Evolutionary conservation across 1,140 invertebrate species (phyloP).

Genomic region (Aphelenchoides fujianensis): DNA sequence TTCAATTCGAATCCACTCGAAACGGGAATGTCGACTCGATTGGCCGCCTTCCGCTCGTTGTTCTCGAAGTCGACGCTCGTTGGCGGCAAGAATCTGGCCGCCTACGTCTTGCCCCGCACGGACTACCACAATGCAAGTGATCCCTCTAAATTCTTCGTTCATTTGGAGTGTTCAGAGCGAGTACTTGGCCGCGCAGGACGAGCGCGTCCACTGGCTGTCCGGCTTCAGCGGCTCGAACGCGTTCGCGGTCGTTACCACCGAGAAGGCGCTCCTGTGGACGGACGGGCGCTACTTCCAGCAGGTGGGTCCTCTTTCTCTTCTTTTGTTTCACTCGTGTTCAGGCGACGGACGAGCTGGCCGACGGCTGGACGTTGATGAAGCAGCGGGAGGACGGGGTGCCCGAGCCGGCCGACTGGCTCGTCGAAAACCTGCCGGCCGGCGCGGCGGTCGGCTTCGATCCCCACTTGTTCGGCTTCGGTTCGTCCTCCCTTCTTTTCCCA

Average conservation of each 20-base stretch:
- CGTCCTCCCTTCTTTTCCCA: constrained; percentile 17
- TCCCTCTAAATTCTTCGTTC: constrained; percentile 15
- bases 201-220: constrained; percentile 76
- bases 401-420: constrained; percentile 50
- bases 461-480: constrained; percentile 41
- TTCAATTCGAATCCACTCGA: too few species aligned
- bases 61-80: constrained; percentile 5
- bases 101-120: constrained; percentile 58
- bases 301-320: constrained; percentile 47
- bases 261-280: constrained; percentile 84
- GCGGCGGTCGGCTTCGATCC: constrained; percentile 54
- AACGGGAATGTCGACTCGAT: background rate
- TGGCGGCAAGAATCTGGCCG: constrained; percentile 21
- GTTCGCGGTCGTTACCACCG: constrained; percentile 78
- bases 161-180: constrained; percentile 72
- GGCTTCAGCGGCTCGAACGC: constrained; percentile 83
- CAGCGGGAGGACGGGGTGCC: constrained; percentile 40
- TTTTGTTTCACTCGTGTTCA: constrained; percentile 27
- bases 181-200: constrained; percentile 80
- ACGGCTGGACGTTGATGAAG: constrained; percentile 58
- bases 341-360: constrained; percentile 46
- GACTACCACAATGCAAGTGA: constrained; percentile 57
- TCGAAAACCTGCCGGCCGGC: constrained; percentile 41
- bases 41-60: constrained; percentile 9
- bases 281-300: constrained; percentile 91